phyloP scores from a whole-genome alignment of 2,888 invertebrate genomes.

The Emmelina monodactyla region DNA sequence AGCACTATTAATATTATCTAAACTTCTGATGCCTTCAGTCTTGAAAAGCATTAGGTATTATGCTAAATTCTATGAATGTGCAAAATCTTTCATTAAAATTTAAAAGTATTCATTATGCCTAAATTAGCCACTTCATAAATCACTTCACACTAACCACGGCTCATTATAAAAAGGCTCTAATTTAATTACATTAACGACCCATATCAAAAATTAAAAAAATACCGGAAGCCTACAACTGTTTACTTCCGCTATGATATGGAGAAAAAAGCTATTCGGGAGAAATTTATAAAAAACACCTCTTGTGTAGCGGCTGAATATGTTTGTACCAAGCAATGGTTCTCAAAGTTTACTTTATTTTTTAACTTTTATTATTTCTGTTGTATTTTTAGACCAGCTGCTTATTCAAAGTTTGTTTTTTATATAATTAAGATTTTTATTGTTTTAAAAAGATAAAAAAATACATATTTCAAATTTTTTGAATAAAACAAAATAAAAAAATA shows the following conservation, averaged over 20 bases:
- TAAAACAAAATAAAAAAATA: too few species aligned
- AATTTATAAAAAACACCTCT: conserved; percentile 25
- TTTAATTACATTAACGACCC: conserved; percentile 30
- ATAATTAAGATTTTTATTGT: too few species aligned
- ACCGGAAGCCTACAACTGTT: conserved; percentile 33
- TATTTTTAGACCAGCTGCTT: background rate
- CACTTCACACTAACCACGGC: conserved; percentile 2
- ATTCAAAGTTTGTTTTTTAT: too few species aligned
- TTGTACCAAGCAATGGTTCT: conserved; percentile 22
- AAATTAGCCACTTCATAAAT: too few species aligned
- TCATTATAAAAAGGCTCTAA: conserved; percentile 20
- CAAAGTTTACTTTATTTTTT: conserved; percentile 24
- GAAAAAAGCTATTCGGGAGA: conserved; percentile 23
- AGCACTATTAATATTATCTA: too few species aligned
- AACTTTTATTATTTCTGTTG: background rate
- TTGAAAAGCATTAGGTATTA: too few species aligned
- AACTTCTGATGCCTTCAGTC: too few species aligned
- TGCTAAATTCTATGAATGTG: too few species aligned
- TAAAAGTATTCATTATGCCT: too few species aligned
- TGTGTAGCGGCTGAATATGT: conserved; percentile 22
- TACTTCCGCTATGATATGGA: conserved; percentile 38
- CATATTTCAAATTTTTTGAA: too few species aligned
- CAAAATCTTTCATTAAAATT: too few species aligned
- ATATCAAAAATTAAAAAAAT: conserved; percentile 25
- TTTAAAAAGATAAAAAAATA: too few species aligned